These are phyloP conservation scores for Brenthis ino DNA, from an alignment of 2,888 invertebrate genomes.

Conservation along the genomic window DNA sequence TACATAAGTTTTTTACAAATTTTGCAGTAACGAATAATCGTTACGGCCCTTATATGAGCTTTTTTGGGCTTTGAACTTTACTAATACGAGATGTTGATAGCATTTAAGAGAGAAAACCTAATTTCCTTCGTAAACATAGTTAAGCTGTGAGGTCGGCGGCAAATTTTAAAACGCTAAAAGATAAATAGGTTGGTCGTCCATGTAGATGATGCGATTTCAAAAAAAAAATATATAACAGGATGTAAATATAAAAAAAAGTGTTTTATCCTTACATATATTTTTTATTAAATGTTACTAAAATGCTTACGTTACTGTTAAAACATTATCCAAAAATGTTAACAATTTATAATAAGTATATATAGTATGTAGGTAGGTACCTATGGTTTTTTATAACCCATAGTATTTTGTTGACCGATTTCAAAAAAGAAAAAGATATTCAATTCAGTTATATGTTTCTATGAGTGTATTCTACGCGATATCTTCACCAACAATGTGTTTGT, in stretches of 20 bases:
- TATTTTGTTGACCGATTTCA: no score
- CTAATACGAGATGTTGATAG: conserved; percentile 12
- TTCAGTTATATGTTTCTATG: no score
- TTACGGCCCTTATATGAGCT: not conserved
- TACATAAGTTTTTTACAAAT: no score
- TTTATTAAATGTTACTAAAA: no score
- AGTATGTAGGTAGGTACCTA: not conserved
- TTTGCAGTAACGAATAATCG: no score
- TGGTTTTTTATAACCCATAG: no score
- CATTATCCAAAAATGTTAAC: not conserved
- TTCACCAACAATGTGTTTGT: no score
- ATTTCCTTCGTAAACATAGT: conserved; percentile 18
- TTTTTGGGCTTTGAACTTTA: not conserved
- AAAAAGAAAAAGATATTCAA: no score
- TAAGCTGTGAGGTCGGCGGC: conserved; percentile 18
- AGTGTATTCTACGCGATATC: no score
- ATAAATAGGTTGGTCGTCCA: conserved; percentile 10
- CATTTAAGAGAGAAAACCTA: conserved; percentile 13
- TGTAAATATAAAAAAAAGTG: no score
- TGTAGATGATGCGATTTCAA: not conserved
- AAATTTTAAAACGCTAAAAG: conserved; percentile 18
- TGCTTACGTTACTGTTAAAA: no score
- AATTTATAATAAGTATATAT: not conserved
- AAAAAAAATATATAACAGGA: not conserved
- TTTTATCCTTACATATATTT: no score